phyloP scores from a whole-genome alignment of 92 coral and sea anemone species.

The Micromussa lordhowensis region DNA sequence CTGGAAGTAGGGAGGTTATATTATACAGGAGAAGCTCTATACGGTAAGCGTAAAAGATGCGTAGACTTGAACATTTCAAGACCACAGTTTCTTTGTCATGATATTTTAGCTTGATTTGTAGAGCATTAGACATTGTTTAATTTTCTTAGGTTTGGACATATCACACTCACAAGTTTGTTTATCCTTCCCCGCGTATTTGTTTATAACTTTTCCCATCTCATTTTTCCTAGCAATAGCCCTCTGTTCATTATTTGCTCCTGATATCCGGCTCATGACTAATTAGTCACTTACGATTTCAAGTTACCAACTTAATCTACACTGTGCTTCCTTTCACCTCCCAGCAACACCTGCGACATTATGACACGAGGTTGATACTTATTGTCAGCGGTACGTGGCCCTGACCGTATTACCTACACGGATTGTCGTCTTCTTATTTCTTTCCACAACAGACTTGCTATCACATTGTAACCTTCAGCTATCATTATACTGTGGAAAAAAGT shows the following conservation, averaged over 20 bases:
- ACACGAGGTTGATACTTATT: background rate
- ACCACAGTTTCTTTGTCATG: too few relatives aligned
- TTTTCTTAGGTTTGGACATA: too few relatives aligned
- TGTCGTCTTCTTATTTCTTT: background rate
- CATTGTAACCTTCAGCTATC: background rate
- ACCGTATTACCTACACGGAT: background rate
- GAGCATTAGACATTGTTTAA: too few relatives aligned
- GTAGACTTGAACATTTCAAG: too few relatives aligned
- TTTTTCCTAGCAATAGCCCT: background rate
- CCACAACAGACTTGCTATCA: background rate
- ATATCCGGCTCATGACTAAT: background rate
- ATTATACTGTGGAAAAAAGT: background rate
- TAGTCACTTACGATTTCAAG: background rate
- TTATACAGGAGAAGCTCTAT: too few relatives aligned
- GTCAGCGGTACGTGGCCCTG: background rate
- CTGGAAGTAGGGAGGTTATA: too few relatives aligned
- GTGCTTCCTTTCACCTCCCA: background rate
- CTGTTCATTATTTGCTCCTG: background rate
- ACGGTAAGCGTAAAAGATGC: too few relatives aligned
- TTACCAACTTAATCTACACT: too few relatives aligned
- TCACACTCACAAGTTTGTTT: background rate
- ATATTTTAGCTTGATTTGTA: too few relatives aligned
- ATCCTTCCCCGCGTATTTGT: background rate
- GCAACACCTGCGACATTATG: background rate
- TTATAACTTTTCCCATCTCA: background rate